Evolutionary conservation across 1,140 invertebrate species (phyloP).

Genomic region (Panagrolaimus sp.): DNA sequence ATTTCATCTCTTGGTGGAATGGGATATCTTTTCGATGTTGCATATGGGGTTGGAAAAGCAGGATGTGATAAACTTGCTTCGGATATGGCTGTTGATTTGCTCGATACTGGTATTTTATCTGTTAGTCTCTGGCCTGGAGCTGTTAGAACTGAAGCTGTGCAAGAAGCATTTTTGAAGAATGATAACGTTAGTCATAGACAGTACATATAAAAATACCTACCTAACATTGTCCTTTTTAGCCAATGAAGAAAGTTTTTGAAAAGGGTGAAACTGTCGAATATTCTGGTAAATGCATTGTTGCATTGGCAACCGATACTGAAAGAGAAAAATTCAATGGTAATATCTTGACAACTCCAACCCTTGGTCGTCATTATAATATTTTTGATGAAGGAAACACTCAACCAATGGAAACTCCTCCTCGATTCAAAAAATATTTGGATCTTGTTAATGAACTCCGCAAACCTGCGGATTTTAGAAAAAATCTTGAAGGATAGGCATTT

Average conservation of each 20-base stretch:
- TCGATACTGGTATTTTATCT: conserved; percentile 58
- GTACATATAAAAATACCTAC: too few relatives aligned
- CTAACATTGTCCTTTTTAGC: background rate
- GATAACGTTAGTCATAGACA: background rate
- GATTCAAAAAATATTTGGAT: background rate
- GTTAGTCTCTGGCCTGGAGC: conserved; percentile 60
- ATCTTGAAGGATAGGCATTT: too few relatives aligned
- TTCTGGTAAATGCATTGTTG: conserved; percentile 19
- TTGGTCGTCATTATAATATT: conserved; percentile 19
- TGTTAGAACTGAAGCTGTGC: conserved; percentile 58
- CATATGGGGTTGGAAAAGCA: conserved; percentile 49
- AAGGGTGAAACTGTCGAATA: conserved; percentile 26
- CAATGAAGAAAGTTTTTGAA: conserved; percentile 12
- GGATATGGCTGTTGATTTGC: conserved; percentile 59
- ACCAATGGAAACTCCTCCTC: conserved; percentile 10
- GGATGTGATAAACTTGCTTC: conserved; percentile 59
- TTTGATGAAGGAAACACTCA: conserved; percentile 17
- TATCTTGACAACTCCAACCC: conserved; percentile 18
- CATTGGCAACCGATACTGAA: conserved; percentile 18
- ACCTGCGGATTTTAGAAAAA: background rate
- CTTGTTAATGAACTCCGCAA: conserved; percentile 2
- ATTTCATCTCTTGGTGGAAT: conserved; percentile 61
- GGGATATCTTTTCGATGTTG: conserved; percentile 60
- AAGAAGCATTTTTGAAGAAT: background rate
- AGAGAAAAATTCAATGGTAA: conserved; percentile 19